These are phyloP conservation scores for Cactoblastis cactorum DNA, from an alignment of 2,888 invertebrate species.

Conservation along the genomic window DNA sequence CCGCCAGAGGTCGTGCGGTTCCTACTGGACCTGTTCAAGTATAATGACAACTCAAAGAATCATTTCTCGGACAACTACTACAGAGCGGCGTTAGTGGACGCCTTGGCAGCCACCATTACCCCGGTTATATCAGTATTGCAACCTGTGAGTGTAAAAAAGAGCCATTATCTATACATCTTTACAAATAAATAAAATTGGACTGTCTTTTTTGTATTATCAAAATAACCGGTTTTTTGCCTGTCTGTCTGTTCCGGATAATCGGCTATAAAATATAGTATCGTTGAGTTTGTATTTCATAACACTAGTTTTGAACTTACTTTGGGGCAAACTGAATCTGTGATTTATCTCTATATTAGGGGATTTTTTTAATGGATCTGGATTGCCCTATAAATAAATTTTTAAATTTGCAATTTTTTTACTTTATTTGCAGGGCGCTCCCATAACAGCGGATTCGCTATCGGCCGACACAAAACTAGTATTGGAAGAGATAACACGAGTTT, in stretches of 20 bases:
- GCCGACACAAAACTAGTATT: conserved; percentile 93
- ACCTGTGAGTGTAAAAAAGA: conserved; percentile 63
- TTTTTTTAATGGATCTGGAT: too few relatives aligned
- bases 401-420: not conserved
- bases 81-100: conserved; percentile 93
- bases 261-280: too few relatives aligned
- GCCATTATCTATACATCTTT: too few relatives aligned
- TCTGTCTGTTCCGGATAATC: too few relatives aligned
- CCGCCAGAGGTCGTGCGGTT: conserved; percentile 96
- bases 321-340: too few relatives aligned
- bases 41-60: conserved; percentile 98
- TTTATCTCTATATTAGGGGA: too few relatives aligned
- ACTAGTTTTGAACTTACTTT: too few relatives aligned
- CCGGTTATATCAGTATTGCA: conserved; percentile 95
- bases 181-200: too few relatives aligned
- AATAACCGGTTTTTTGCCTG: too few relatives aligned
- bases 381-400: too few relatives aligned
- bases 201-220: too few relatives aligned
- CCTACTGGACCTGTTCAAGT: conserved; percentile 96
- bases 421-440: conserved; percentile 81
- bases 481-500: conserved; percentile 94
- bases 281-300: too few relatives aligned
- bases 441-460: conserved; percentile 92
- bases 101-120: conserved; percentile 94
- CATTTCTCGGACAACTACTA: conserved; percentile 97